These are phyloP conservation scores for Nothocercus nigrocapillus DNA, from an alignment of 2,113 vertebrate species.

Conservation along the genomic window DNA sequence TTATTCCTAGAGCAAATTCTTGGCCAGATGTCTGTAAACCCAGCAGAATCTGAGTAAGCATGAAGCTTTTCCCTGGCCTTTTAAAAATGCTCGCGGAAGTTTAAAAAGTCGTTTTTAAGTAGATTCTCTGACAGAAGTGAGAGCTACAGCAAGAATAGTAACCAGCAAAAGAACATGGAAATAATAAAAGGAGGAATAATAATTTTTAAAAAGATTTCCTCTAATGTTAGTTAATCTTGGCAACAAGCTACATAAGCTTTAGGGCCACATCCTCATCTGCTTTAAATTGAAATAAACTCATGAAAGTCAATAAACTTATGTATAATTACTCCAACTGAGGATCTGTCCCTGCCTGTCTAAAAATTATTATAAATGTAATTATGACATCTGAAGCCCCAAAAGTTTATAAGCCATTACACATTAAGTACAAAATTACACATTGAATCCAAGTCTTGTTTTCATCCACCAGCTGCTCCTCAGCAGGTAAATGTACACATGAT, in stretches of 20 bases:
- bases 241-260: background rate
- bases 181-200: background rate
- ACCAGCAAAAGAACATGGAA: background rate
- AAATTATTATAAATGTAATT: background rate
- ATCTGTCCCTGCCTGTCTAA: background rate
- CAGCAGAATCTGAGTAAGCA: background rate
- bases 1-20: slow-evolving; percentile 17
- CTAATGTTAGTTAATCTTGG: background rate
- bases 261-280: background rate
- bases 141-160: background rate
- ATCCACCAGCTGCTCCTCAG: slow-evolving; percentile 42
- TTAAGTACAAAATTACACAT: background rate
- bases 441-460: slow-evolving; percentile 15
- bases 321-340: background rate
- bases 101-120: background rate
- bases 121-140: background rate
- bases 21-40: background rate
- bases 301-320: background rate
- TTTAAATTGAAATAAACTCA: background rate
- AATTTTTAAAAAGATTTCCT: background rate
- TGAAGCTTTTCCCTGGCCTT: background rate
- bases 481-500: slow-evolving; percentile 11
- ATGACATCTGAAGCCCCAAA: background rate
- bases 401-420: background rate
- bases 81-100: background rate